phyloP scores from a whole-genome alignment of 2,888 invertebrate species.

The Dryadula phaetusa region DNA sequence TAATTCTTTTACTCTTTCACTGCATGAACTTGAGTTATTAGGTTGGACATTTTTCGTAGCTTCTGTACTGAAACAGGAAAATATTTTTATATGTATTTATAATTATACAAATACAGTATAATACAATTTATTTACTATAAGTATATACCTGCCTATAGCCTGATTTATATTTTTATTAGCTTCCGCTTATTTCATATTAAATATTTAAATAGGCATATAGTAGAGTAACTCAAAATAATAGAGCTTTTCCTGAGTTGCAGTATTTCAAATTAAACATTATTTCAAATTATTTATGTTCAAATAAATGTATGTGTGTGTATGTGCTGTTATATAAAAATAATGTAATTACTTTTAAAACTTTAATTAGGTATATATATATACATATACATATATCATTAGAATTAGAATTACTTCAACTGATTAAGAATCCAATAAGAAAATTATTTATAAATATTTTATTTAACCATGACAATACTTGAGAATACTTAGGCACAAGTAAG shows the following conservation, averaged over 20 bases:
- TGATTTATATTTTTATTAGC: not conserved
- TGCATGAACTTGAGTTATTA: constrained; percentile 57
- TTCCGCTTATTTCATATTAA: not conserved
- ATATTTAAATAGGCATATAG: not conserved
- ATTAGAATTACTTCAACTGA: not conserved
- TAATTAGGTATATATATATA: not conserved
- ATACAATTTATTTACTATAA: not conserved
- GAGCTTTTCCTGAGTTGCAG: not conserved
- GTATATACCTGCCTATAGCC: not conserved
- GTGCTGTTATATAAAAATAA: not conserved
- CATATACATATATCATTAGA: too few relatives aligned
- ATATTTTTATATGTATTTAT: not conserved
- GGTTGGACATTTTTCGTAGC: not conserved
- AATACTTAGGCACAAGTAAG: too few relatives aligned
- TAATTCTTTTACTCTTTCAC: constrained; percentile 83
- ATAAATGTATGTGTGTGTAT: not conserved
- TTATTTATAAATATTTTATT: constrained; percentile 2
- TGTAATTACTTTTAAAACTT: not conserved
- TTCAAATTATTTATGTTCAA: too few relatives aligned
- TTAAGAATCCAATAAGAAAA: constrained; percentile 21
- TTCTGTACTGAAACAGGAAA: constrained; percentile 6
- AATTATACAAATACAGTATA: not conserved
- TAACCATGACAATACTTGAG: not conserved
- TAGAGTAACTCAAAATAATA: too few relatives aligned
- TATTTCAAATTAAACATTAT: too few relatives aligned